phyloP scores from a whole-genome alignment of 2,888 invertebrate species.

The Zaprionus bogoriensis region DNA sequence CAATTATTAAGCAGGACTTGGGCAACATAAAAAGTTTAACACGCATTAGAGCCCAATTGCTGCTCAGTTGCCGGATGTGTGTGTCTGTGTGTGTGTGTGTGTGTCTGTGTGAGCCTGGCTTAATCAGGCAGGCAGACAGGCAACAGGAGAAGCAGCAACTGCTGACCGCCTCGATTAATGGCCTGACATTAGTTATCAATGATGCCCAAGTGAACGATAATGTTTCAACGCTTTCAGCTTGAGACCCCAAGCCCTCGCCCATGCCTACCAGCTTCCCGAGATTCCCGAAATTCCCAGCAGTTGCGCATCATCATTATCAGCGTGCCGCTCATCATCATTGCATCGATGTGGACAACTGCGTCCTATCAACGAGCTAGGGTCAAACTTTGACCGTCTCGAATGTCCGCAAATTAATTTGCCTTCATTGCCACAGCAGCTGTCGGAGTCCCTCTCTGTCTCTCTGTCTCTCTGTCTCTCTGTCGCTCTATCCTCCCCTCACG shows the following conservation, averaged over 20 bases:
- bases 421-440: constrained; percentile 31
- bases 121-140: constrained; percentile 40
- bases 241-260: not conserved
- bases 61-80: constrained; percentile 3
- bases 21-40: constrained; percentile 65
- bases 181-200: constrained; percentile 76
- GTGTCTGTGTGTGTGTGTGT: constrained; percentile 5
- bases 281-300: constrained; percentile 1
- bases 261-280: constrained; percentile 1
- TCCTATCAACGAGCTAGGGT: too few species aligned
- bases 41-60: constrained; percentile 51
- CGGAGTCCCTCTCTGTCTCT: not conserved
- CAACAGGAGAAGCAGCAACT: constrained; percentile 22
- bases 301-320: constrained; percentile 37
- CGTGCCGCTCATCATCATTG: constrained; percentile 45
- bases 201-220: constrained; percentile 76
- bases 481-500: not conserved
- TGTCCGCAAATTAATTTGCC: constrained; percentile 58
- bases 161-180: constrained; percentile 69
- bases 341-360: constrained; percentile 32
- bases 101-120: constrained; percentile 6
- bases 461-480: not conserved
- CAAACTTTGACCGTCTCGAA: constrained; percentile 55
- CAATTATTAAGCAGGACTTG: constrained; percentile 67
- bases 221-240: constrained; percentile 47